A percentile compares a stretch with the other conserved stretches of the same genome.
Conservation (phyloP, 2,797 vertebrate species). For the Scleropages formosus region DNA sequence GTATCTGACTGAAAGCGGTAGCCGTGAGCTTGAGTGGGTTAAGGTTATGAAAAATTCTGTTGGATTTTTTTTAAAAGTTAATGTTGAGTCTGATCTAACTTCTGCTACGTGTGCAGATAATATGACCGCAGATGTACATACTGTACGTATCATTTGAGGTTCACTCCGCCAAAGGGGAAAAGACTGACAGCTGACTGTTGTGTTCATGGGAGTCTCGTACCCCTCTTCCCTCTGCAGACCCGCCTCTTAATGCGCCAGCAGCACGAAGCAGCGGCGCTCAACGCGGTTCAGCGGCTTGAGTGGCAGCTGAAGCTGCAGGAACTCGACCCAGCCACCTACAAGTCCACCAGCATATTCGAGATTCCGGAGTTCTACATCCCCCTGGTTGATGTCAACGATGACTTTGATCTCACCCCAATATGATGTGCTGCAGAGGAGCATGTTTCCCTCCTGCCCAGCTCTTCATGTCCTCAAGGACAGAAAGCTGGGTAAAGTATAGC, state of each 20-base stretch:
- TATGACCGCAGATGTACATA: background rate
- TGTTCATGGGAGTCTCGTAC: background rate
- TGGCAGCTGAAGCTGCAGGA: conserved; percentile 99
- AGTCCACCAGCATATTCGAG: conserved; percentile 98
- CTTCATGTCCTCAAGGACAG: conserved; percentile 28
- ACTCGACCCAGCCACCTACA: conserved; percentile 93
- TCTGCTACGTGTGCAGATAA: background rate
- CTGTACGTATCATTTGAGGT: no score
- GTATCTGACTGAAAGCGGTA: background rate
- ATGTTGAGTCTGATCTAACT: background rate
- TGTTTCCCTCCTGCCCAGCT: background rate
- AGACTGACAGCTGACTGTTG: no score
- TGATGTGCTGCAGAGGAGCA: conserved; percentile 61
- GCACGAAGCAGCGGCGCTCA: conserved; percentile 95
- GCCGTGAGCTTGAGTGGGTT: background rate
- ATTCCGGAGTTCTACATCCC: conserved; percentile 98
- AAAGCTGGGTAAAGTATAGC: conserved; percentile 51
- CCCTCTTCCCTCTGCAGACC: conserved; percentile 70
- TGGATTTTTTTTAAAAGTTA: background rate
- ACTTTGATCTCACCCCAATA: conserved; percentile 97
- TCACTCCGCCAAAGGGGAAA: no score
- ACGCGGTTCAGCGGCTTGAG: conserved; percentile 94
- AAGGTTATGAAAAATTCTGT: background rate
- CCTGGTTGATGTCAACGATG: conserved; percentile 96
- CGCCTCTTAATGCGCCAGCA: conserved; percentile 98